Conservation (phyloP, 2,113 vertebrate genomes). For the Pseudorhombus dupliciocellatus region DNA sequence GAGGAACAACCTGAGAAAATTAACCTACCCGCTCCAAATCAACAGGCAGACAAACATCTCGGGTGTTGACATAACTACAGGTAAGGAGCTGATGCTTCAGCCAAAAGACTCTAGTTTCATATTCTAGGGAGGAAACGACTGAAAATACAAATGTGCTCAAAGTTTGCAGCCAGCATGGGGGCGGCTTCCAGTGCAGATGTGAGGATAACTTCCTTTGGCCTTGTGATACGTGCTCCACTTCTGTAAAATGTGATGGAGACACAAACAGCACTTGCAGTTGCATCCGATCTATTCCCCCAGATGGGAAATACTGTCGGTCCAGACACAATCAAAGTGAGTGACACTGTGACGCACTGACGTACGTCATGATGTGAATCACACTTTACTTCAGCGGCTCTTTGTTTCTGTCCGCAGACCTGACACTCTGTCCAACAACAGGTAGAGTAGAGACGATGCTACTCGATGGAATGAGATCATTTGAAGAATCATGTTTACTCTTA, state of each 20-base stretch:
- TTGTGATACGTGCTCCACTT: conserved; percentile 50
- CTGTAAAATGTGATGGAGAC: conserved; percentile 39
- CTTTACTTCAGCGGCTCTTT: no score
- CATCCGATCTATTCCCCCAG: conserved; percentile 38
- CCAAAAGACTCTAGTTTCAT: not conserved
- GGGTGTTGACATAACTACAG: conserved; percentile 45
- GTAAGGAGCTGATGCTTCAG: conserved; percentile 28
- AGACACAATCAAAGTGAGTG: conserved; percentile 18
- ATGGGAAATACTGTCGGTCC: conserved; percentile 41
- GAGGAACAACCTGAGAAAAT: conserved; percentile 24
- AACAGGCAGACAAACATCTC: conserved; percentile 31
- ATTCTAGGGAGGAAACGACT: not conserved
- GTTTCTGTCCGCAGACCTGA: conserved; percentile 23
- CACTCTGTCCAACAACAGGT: conserved; percentile 41
- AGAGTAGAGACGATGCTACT: not conserved
- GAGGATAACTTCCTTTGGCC: conserved; percentile 49
- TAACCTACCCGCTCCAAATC: conserved; percentile 27
- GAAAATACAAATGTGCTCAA: not conserved
- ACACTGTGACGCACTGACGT: no score
- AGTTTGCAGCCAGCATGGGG: conserved; percentile 43
- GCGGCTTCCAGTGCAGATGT: conserved; percentile 44
- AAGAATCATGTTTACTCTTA: not conserved
- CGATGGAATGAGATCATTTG: not conserved
- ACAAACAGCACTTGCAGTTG: conserved; percentile 43
- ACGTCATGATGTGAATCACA: not conserved